Conservation (phyloP, 2,888 invertebrate species). For the Heliconius charithonia region DNA sequence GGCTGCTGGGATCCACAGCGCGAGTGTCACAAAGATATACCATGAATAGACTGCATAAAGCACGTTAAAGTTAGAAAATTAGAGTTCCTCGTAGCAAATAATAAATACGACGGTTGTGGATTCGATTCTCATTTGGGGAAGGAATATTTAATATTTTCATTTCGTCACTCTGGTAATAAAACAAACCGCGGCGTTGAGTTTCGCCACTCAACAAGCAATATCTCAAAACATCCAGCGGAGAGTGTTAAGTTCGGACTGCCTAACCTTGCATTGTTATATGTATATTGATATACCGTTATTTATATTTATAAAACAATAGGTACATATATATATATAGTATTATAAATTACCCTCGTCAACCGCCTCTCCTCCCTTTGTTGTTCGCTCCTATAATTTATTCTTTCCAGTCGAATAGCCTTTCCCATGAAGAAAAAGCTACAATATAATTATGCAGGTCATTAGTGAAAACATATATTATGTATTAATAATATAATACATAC, state of each 20-base stretch:
- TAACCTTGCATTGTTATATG: no score
- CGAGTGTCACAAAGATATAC: slow-evolving; percentile 69
- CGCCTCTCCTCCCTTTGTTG: slow-evolving; percentile 72
- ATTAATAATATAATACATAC: neutral
- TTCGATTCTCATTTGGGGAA: neutral
- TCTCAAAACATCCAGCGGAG: neutral
- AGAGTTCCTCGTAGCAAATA: neutral
- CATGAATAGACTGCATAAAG: slow-evolving; percentile 67
- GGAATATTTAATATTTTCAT: no score
- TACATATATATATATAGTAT: slow-evolving; percentile 4
- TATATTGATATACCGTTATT: neutral
- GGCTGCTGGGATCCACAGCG: slow-evolving; percentile 80
- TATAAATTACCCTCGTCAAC: slow-evolving; percentile 69
- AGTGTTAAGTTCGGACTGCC: no score
- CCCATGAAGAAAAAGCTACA: slow-evolving; percentile 78
- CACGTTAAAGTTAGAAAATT: neutral
- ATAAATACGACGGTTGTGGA: neutral
- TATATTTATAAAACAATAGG: neutral
- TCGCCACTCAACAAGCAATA: neutral
- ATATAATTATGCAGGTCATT: slow-evolving; percentile 37
- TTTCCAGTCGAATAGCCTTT: slow-evolving; percentile 74
- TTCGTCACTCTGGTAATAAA: neutral
- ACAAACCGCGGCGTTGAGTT: neutral
- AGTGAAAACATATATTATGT: slow-evolving; percentile 10
- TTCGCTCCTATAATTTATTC: slow-evolving; percentile 74